Conservation (phyloP, 1,140 invertebrate species). For the Yoshiicerus persimilis region DNA sequence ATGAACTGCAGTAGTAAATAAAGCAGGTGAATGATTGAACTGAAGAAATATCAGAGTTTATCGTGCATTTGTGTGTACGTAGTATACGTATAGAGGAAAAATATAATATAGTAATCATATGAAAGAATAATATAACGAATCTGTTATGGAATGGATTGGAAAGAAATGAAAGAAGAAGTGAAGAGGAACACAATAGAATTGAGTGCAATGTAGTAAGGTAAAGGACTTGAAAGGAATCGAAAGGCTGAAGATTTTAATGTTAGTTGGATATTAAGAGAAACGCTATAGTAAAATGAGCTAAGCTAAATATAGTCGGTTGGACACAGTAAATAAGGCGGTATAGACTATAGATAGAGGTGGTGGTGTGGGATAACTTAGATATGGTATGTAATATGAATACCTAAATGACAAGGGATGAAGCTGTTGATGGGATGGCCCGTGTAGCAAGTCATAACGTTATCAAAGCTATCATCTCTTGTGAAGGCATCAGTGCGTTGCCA, state of each 20-base stretch:
- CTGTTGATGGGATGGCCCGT: not conserved
- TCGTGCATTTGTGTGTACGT: not conserved
- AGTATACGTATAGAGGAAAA: not conserved
- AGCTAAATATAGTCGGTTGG: not conserved
- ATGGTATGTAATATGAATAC: not conserved
- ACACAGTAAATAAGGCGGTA: not conserved
- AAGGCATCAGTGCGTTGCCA: not conserved
- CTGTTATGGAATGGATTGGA: not conserved
- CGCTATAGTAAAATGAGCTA: not conserved
- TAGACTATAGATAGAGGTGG: not conserved
- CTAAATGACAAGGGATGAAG: not conserved
- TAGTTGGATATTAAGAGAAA: not conserved
- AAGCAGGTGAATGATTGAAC: not conserved
- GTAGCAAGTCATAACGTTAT: not conserved
- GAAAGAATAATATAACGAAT: not conserved
- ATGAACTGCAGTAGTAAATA: not conserved
- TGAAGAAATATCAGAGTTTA: not conserved
- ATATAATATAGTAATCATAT: not conserved
- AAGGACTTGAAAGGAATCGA: not conserved
- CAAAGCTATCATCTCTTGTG: not conserved
- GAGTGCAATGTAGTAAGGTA: not conserved
- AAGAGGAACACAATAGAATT: not conserved
- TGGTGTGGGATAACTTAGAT: not conserved
- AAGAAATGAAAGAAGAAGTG: not conserved
- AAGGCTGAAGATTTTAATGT: not conserved